Conservation (phyloP, 2,113 vertebrate genomes). For the Choloepus hoffmanni region DNA sequence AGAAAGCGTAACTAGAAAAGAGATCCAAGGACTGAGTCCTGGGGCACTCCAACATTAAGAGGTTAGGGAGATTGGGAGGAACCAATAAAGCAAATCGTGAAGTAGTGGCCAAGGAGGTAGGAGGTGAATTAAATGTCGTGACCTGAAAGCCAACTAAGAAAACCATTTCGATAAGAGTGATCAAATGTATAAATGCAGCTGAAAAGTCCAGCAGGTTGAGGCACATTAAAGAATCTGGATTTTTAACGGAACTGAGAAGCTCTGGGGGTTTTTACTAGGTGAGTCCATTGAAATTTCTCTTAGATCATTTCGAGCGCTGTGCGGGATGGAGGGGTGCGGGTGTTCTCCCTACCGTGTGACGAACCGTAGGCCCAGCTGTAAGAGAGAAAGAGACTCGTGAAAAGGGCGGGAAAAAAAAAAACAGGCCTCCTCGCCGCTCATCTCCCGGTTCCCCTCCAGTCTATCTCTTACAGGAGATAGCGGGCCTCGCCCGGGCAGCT, state of each 20-base stretch:
- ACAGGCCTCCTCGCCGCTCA: neutral
- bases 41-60: neutral
- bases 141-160: neutral
- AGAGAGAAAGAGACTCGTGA: slow-evolving; percentile 42
- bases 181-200: neutral
- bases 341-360: slow-evolving; percentile 69
- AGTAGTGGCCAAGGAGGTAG: neutral
- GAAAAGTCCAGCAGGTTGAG: neutral
- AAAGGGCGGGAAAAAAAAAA: neutral
- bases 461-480: slow-evolving; percentile 84
- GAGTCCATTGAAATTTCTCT: neutral
- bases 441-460: neutral
- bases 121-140: neutral
- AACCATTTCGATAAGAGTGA: neutral
- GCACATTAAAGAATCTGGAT: no score
- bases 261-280: neutral
- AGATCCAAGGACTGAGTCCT: neutral
- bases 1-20: neutral
- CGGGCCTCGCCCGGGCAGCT: slow-evolving; percentile 85
- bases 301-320: neutral
- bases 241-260: neutral
- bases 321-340: neutral
- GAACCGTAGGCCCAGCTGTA: slow-evolving; percentile 77
- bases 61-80: neutral
- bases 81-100: neutral